Evolutionary conservation across 2,888 invertebrate species (phyloP).

Genomic region (Bhutanitis thaidina): DNA sequence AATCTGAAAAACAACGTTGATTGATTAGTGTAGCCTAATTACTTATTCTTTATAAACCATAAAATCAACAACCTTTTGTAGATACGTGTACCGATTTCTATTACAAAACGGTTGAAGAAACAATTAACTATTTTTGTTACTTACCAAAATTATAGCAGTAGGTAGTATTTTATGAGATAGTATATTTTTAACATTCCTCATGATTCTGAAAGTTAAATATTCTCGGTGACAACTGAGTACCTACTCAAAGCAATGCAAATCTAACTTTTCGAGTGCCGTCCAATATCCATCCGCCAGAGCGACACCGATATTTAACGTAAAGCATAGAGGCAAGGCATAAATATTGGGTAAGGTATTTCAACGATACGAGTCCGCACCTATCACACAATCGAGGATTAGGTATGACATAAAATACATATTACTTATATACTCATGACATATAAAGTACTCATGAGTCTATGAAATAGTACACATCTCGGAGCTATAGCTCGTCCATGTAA

Average conservation of each 20-base stretch:
- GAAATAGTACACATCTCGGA: too few relatives aligned
- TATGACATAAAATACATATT: too few relatives aligned
- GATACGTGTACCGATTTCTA: conserved; percentile 36
- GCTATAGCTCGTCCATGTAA: too few relatives aligned
- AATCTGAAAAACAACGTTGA: conserved; percentile 67
- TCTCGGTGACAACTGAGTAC: neutral
- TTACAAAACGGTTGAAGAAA: conserved; percentile 19
- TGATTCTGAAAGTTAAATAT: conserved; percentile 19
- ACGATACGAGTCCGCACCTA: too few relatives aligned
- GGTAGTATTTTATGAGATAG: conserved; percentile 47
- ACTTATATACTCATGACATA: too few relatives aligned
- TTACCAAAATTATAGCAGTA: conserved; percentile 59
- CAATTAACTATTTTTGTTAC: conserved; percentile 28
- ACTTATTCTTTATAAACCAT: conserved; percentile 56
- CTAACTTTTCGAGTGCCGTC: conserved; percentile 18
- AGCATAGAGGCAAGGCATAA: too few relatives aligned
- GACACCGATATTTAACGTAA: too few relatives aligned
- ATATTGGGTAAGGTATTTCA: too few relatives aligned
- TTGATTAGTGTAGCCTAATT: conserved; percentile 45
- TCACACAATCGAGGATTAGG: too few relatives aligned
- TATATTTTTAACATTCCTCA: neutral
- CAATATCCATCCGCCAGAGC: conserved; percentile 26
- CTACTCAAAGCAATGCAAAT: conserved; percentile 18
- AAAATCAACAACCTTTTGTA: conserved; percentile 54
- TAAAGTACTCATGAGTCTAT: too few relatives aligned